Conservation (phyloP, 2,113 vertebrate genomes). For the Pseudolaguvia tuberculata region DNA sequence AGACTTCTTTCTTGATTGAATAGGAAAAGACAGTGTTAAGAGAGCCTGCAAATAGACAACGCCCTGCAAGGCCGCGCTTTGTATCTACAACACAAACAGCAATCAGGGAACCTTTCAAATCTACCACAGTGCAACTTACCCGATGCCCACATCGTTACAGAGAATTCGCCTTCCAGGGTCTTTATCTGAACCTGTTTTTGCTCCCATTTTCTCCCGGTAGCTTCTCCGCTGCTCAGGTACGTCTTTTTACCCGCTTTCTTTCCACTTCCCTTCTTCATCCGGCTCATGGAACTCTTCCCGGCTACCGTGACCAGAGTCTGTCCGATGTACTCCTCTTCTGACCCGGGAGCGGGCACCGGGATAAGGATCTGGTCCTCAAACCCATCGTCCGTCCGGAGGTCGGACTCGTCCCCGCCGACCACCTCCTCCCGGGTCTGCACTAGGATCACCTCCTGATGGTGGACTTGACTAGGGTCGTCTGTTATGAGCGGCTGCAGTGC, state of each 20-base stretch:
- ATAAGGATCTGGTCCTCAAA: slow-evolving; percentile 98
- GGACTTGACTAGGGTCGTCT: slow-evolving; percentile 80
- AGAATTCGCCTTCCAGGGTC: slow-evolving; percentile 97
- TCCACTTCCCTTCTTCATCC: slow-evolving; percentile 80
- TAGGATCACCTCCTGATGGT: slow-evolving; percentile 95
- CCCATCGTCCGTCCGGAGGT: slow-evolving; percentile 83
- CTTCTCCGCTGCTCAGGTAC: slow-evolving; percentile 81
- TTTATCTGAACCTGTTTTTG: slow-evolving; percentile 99
- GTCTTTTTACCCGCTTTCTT: slow-evolving; percentile 94
- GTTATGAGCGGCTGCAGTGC: slow-evolving; percentile 90
- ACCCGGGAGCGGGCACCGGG: slow-evolving; percentile 86
- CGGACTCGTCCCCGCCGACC: slow-evolving; percentile 91
- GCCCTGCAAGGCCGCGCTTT: slow-evolving; percentile 68
- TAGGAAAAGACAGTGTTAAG: slow-evolving; percentile 54
- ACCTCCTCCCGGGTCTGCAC: slow-evolving; percentile 98
- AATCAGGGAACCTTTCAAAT: slow-evolving; percentile 30
- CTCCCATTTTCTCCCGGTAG: slow-evolving; percentile 91
- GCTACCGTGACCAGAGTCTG: slow-evolving; percentile 93
- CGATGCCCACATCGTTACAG: slow-evolving; percentile 98
- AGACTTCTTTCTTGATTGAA: slow-evolving; percentile 27
- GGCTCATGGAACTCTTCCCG: slow-evolving; percentile 81
- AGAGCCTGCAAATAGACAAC: slow-evolving; percentile 69
- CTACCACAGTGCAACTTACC: slow-evolving; percentile 68
- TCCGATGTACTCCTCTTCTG: slow-evolving; percentile 93
- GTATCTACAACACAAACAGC: slow-evolving; percentile 43